Conservation (phyloP, 2,797 vertebrate species). For the Acrossocheilus wenchowensis region DNA sequence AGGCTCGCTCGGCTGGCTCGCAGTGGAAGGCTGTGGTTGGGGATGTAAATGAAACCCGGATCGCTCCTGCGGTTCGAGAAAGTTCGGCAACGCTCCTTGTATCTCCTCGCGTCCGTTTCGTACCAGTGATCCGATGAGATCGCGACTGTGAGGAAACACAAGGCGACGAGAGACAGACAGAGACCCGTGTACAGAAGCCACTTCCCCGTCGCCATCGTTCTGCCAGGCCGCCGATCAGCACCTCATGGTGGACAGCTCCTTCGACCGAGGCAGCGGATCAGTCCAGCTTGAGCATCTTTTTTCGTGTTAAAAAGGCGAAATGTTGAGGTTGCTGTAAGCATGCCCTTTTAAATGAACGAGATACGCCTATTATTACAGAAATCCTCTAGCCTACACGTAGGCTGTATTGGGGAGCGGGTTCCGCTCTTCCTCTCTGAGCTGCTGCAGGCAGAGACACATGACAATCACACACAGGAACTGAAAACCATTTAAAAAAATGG, state of each 20-base stretch:
- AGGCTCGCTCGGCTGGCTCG: conserved; percentile 82
- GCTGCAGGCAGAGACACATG: conserved; percentile 34
- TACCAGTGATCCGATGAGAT: conserved; percentile 92
- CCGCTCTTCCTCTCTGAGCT: conserved; percentile 27
- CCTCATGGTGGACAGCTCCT: conserved; percentile 56
- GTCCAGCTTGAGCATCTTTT: conserved; percentile 16
- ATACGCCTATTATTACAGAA: neutral
- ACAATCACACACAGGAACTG: conserved; percentile 29
- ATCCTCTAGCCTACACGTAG: neutral
- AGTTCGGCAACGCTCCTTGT: conserved; percentile 87
- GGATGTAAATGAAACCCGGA: conserved; percentile 90
- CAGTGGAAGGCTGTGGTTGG: conserved; percentile 89
- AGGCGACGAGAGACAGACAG: conserved; percentile 86
- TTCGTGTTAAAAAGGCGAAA: neutral
- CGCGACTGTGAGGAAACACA: conserved; percentile 88
- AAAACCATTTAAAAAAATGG: neutral
- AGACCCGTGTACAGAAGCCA: conserved; percentile 88
- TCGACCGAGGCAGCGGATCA: conserved; percentile 30
- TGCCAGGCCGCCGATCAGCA: conserved; percentile 51
- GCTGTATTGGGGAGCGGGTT: conserved; percentile 2
- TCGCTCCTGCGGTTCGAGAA: conserved; percentile 85
- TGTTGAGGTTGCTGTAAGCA: neutral
- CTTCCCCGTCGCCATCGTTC: conserved; percentile 87
- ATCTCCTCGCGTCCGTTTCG: conserved; percentile 88
- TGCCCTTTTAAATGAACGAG: neutral